Evolutionary conservation across 2,797 vertebrate species (phyloP).

Genomic region (Schizopygopsis pylzovi): DNA sequence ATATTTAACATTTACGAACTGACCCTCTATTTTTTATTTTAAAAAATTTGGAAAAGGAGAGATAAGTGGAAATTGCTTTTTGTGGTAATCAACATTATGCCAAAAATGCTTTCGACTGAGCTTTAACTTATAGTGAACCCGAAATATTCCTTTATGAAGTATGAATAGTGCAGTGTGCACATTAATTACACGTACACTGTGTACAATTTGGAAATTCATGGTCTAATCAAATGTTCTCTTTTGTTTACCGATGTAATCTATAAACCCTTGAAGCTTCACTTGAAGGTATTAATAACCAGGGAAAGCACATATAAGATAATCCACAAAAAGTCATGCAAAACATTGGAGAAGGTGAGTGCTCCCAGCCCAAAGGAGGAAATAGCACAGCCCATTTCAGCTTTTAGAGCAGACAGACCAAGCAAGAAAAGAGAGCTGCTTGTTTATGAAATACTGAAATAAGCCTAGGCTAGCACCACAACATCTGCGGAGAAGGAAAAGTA

Average conservation of each 20-base stretch:
- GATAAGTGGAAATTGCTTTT: neutral
- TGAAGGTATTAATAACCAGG: slow-evolving; percentile 40
- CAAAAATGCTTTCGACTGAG: neutral
- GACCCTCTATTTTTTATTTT: no score
- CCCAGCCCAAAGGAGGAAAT: slow-evolving; percentile 55
- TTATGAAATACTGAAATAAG: slow-evolving; percentile 45
- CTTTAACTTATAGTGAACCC: slow-evolving; percentile 8
- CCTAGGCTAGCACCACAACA: slow-evolving; percentile 12
- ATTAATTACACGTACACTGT: neutral
- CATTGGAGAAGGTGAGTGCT: slow-evolving; percentile 53
- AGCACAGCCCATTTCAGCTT: slow-evolving; percentile 58
- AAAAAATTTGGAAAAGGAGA: no score
- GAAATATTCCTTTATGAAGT: neutral
- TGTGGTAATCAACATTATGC: neutral
- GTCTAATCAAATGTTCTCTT: slow-evolving; percentile 32
- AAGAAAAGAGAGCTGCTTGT: slow-evolving; percentile 36
- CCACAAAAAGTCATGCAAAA: slow-evolving; percentile 61
- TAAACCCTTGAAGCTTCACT: slow-evolving; percentile 29
- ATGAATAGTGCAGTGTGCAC: neutral
- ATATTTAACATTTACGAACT: neutral
- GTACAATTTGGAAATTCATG: neutral
- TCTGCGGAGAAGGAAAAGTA: neutral
- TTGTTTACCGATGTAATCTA: slow-evolving; percentile 23
- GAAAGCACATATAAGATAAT: slow-evolving; percentile 51
- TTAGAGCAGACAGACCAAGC: slow-evolving; percentile 56